Evolutionary conservation across 35 echinoderm and acorn worm species (phyloP).

Genomic region (Lytechinus variegatus): DNA sequence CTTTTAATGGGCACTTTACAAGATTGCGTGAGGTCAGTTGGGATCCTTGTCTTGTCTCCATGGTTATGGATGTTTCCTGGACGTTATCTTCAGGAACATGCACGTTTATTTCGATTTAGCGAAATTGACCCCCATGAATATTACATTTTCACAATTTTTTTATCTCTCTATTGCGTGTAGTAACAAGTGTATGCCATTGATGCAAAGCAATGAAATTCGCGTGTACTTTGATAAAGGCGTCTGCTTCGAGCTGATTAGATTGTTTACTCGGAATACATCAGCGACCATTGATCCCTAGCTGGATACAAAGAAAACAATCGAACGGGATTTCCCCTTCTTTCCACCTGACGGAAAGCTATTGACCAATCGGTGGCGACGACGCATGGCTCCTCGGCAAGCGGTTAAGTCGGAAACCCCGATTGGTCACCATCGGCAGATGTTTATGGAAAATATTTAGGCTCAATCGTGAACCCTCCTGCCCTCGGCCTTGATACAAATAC

Average conservation of each 20-base stretch:
- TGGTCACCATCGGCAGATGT: background rate
- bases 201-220: background rate
- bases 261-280: background rate
- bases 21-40: too few species aligned
- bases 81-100: too few species aligned
- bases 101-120: background rate
- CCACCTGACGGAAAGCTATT: background rate
- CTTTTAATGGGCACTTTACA: too few species aligned
- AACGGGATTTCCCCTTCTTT: slow-evolving; percentile 41
- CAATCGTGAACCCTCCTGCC: background rate
- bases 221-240: background rate
- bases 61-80: too few species aligned
- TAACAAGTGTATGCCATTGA: background rate
- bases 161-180: background rate
- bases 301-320: background rate
- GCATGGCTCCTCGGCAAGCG: background rate
- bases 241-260: background rate
- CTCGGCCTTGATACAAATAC: background rate
- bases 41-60: too few species aligned
- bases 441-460: background rate
- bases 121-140: background rate
- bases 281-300: background rate
- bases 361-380: background rate
- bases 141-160: background rate
- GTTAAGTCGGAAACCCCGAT: background rate